These are phyloP conservation scores for Netelia melanura DNA, from an alignment of 2,888 invertebrate species.

Conservation along the genomic window DNA sequence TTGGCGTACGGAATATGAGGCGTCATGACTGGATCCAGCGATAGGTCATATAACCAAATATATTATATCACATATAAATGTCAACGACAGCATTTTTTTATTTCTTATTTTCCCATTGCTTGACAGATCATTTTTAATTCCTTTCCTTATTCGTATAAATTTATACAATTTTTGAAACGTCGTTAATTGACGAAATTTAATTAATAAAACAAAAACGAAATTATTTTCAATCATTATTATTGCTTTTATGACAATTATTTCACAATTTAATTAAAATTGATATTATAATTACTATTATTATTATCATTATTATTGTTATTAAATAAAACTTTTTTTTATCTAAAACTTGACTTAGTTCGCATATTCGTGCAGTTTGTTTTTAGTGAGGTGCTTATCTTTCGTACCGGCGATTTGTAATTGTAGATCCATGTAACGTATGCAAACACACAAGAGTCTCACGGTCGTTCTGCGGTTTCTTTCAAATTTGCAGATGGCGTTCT, in stretches of 20 bases:
- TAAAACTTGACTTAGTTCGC: slow-evolving; percentile 34
- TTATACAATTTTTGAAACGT: background rate
- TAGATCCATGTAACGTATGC: slow-evolving; percentile 1
- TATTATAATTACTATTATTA: background rate
- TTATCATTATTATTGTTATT: background rate
- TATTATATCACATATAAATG: background rate
- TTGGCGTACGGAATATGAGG: slow-evolving; percentile 53
- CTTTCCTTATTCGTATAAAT: background rate
- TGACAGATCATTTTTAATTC: background rate
- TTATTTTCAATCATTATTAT: background rate
- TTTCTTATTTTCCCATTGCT: background rate
- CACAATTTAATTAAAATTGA: background rate
- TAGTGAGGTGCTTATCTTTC: slow-evolving; percentile 34
- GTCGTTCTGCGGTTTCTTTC: slow-evolving; percentile 2
- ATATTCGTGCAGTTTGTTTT: slow-evolving; percentile 52
- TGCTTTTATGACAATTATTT: background rate
- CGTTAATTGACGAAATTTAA: background rate
- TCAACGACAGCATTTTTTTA: background rate
- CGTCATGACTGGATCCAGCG: slow-evolving; percentile 56
- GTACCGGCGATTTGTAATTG: slow-evolving; percentile 47
- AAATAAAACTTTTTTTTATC: background rate
- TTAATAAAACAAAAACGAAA: background rate
- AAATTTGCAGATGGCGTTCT: slow-evolving; percentile 6
- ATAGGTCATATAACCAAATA: slow-evolving; percentile 51
- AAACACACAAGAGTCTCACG: background rate